Evolutionary conservation across 2,888 invertebrate genomes (phyloP).

Genomic region (Ophion ellenae): DNA sequence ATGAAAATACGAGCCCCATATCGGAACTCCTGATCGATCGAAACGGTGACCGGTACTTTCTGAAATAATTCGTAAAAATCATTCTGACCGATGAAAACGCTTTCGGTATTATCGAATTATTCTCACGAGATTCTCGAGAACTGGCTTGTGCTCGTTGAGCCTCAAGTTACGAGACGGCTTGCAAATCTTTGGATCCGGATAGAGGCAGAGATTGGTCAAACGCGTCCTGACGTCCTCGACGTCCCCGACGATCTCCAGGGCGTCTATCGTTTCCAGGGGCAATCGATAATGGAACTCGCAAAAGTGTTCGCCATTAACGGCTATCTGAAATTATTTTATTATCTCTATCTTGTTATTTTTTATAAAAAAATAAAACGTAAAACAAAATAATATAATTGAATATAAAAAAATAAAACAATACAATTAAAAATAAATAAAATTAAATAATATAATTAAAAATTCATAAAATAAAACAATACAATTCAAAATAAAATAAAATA

Average conservation of each 20-base stretch:
- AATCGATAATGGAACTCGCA: constrained; percentile 89
- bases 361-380: too few relatives aligned
- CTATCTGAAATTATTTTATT: constrained; percentile 83
- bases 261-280: constrained; percentile 85
- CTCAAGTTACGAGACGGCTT: constrained; percentile 70
- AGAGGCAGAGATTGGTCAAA: constrained; percentile 75
- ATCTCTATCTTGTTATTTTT: neutral
- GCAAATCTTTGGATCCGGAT: constrained; percentile 80
- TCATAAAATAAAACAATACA: too few relatives aligned
- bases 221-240: constrained; percentile 85
- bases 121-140: constrained; percentile 76
- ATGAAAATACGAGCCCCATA: constrained; percentile 85
- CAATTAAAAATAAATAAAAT: too few relatives aligned
- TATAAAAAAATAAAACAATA: too few relatives aligned
- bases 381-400: too few relatives aligned
- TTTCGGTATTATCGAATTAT: neutral
- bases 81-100: neutral
- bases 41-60: constrained; percentile 82
- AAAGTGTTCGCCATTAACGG: constrained; percentile 90
- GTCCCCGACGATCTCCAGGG: constrained; percentile 87
- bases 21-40: constrained; percentile 81
- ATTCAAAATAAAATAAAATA: too few relatives aligned
- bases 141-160: constrained; percentile 70
- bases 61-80: constrained; percentile 64
- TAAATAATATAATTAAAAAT: too few relatives aligned